These are phyloP conservation scores for Pseudochaenichthys georgianus DNA, from an alignment of 2,797 vertebrate genomes.

Conservation along the genomic window DNA sequence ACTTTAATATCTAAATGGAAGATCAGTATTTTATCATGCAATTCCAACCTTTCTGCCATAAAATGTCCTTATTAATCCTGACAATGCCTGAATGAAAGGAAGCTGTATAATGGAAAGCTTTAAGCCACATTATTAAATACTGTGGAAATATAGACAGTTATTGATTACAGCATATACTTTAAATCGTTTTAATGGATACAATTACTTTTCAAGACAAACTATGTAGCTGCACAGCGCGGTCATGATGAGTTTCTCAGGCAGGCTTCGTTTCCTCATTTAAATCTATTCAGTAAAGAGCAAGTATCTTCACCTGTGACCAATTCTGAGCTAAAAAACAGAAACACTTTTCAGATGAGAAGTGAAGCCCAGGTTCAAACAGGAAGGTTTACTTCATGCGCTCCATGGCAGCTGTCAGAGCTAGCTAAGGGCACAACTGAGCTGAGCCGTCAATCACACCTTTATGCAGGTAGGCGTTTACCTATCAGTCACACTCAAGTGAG, in stretches of 20 bases:
- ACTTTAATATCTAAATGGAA: slow-evolving; percentile 8
- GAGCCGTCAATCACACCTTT: slow-evolving; percentile 80
- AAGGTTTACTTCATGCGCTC: slow-evolving; percentile 33
- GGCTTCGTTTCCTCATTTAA: slow-evolving; percentile 35
- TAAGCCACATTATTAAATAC: slow-evolving; percentile 35
- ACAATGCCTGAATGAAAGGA: slow-evolving; percentile 24
- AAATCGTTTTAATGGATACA: slow-evolving; percentile 57
- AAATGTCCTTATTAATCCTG: slow-evolving; percentile 36
- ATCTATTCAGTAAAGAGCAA: slow-evolving; percentile 20
- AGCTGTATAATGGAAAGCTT: slow-evolving; percentile 10
- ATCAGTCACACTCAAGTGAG: slow-evolving; percentile 79
- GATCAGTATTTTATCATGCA: neutral
- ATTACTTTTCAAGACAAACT: slow-evolving; percentile 55
- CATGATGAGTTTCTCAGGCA: slow-evolving; percentile 69
- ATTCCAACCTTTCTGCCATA: slow-evolving; percentile 15
- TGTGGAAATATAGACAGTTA: slow-evolving; percentile 37
- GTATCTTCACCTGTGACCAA: slow-evolving; percentile 12
- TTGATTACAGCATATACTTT: slow-evolving; percentile 51
- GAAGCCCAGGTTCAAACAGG: slow-evolving; percentile 42
- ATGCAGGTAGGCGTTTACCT: slow-evolving; percentile 79
- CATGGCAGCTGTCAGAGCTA: slow-evolving; percentile 52
- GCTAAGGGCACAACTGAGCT: slow-evolving; percentile 66
- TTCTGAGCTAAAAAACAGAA: slow-evolving; percentile 18
- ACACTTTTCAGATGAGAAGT: slow-evolving; percentile 17
- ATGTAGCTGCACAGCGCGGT: slow-evolving; percentile 42